Conservation (phyloP, 2,888 invertebrate species). For the Acleris laterana region DNA sequence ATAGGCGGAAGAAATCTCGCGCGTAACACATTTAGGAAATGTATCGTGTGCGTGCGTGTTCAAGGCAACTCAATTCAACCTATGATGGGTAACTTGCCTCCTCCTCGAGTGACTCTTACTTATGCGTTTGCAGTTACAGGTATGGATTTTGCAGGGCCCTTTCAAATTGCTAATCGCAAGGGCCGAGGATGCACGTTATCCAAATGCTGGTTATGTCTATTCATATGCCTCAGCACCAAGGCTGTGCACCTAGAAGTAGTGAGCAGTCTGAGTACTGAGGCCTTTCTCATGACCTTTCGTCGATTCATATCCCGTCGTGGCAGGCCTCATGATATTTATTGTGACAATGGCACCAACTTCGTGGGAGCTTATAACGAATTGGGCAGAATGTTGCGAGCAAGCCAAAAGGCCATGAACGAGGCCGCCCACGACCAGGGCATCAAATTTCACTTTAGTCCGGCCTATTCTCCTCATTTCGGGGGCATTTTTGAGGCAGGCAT, state of each 20-base stretch:
- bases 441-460: no score
- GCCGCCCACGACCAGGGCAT: no score
- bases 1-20: constrained; percentile 24
- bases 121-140: not conserved
- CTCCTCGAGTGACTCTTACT: not conserved
- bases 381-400: not conserved
- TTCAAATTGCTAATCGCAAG: not conserved
- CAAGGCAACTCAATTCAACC: constrained; percentile 26
- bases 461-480: no score
- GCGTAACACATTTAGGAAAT: constrained; percentile 29
- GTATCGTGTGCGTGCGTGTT: constrained; percentile 20
- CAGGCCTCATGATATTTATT: not conserved
- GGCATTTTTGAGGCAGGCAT: no score
- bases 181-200: not conserved
- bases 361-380: no score
- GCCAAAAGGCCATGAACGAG: no score
- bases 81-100: constrained; percentile 27
- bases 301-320: not conserved
- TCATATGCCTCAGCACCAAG: not conserved
- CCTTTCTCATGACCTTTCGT: not conserved
- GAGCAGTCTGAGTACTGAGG: not conserved
- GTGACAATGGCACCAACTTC: not conserved
- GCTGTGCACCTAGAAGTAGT: not conserved
- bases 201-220: not conserved
- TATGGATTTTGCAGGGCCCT: not conserved